Evolutionary conservation across 2,888 invertebrate species (phyloP).

Genomic region (Meloe dianella): DNA sequence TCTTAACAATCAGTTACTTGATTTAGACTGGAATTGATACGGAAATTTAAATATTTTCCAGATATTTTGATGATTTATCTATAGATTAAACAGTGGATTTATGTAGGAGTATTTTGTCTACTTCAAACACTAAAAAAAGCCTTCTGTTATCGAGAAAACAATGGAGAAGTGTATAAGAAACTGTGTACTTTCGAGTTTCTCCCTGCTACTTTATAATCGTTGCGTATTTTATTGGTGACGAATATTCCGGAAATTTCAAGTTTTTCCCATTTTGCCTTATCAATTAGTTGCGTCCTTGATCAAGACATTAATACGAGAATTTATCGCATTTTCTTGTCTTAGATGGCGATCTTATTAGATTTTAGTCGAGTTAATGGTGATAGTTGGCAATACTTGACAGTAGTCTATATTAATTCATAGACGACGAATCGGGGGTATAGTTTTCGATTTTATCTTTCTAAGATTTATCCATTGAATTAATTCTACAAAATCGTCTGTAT

Average conservation of each 20-base stretch:
- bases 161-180: too few relatives aligned
- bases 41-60: too few relatives aligned
- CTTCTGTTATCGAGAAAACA: too few relatives aligned
- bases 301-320: constrained; percentile 18
- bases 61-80: too few relatives aligned
- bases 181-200: too few relatives aligned
- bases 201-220: too few relatives aligned
- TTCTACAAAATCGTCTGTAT: neutral
- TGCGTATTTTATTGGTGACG: neutral
- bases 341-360: constrained; percentile 17
- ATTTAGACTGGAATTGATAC: constrained; percentile 19
- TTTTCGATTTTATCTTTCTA: neutral
- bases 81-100: too few relatives aligned
- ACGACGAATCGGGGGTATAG: neutral
- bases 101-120: too few relatives aligned
- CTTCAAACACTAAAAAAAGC: too few relatives aligned
- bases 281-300: constrained; percentile 23
- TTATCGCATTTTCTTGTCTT: constrained; percentile 16
- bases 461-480: neutral
- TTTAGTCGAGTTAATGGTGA: constrained; percentile 3
- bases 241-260: neutral
- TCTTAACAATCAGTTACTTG: constrained; percentile 19
- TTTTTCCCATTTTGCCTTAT: constrained; percentile 14
- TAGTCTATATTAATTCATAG: constrained; percentile 2
- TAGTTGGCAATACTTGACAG: neutral